A percentile compares a stretch with the other conserved stretches of the same genome.
These are phyloP conservation scores for Phylloscopus collybita DNA, from an alignment of 2,797 vertebrate genomes.

Conservation along the genomic window DNA sequence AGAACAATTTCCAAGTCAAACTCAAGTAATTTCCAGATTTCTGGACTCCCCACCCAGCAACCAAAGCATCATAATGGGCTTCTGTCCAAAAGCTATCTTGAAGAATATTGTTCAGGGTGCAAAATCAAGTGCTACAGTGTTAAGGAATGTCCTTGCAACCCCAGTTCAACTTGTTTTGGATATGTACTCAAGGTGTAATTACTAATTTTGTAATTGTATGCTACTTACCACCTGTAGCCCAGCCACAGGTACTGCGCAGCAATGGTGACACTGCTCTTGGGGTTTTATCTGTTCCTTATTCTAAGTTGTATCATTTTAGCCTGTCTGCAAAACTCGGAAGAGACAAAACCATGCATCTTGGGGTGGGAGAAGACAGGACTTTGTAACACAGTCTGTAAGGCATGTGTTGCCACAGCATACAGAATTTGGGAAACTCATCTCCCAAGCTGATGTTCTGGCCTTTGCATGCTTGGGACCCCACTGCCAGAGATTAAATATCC, in stretches of 20 bases:
- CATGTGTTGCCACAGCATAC: accelerated
- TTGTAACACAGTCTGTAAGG: not conserved
- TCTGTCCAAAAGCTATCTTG: not conserved
- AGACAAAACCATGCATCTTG: accelerated
- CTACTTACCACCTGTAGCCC: not conserved
- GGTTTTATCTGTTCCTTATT: not conserved
- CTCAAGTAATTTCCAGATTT: not conserved
- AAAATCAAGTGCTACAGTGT: not conserved
- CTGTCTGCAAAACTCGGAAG: not conserved
- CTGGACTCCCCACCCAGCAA: not conserved
- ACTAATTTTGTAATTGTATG: not conserved
- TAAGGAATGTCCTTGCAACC: not conserved
- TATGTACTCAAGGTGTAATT: not conserved
- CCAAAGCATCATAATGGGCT: not conserved
- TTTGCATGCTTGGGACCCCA: not conserved
- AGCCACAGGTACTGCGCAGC: not conserved
- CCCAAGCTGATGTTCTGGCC: not conserved
- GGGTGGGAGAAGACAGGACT: not conserved
- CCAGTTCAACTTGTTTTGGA: not conserved
- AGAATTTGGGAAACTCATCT: not conserved
- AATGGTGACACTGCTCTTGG: not conserved
- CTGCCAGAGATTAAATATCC: conserved; percentile 6
- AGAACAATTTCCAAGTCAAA: not conserved
- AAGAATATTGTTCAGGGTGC: not conserved
- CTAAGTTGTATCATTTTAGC: not conserved